Evolutionary conservation across 2,113 vertebrate species (phyloP).

Genomic region (Butorides virescens): DNA sequence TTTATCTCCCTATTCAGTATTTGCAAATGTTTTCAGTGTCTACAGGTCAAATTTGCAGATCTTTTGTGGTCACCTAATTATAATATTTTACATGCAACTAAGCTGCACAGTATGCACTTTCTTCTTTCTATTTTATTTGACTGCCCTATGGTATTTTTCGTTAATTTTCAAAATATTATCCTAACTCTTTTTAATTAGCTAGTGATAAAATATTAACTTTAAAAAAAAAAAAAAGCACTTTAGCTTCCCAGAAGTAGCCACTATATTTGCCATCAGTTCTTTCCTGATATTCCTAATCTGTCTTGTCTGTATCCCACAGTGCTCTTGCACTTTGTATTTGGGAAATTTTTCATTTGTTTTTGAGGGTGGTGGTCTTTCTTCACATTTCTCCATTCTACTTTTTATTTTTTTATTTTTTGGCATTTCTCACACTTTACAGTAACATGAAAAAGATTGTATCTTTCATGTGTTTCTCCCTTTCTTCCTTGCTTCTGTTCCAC

Average conservation of each 20-base stretch:
- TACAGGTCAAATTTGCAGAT: background rate
- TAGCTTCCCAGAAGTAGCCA: background rate
- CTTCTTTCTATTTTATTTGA: background rate
- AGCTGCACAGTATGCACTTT: background rate
- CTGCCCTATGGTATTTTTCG: background rate
- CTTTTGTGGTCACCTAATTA: background rate
- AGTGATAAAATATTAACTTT: background rate
- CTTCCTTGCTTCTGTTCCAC: background rate
- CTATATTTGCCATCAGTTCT: background rate
- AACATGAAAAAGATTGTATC: background rate
- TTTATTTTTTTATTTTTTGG: background rate
- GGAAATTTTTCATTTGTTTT: background rate
- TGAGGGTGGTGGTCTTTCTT: background rate
- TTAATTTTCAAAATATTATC: background rate
- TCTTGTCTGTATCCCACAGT: background rate
- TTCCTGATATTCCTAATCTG: background rate
- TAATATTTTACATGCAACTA: background rate
- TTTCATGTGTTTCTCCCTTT: background rate
- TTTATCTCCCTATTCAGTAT: constrained; percentile 7
- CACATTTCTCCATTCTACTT: background rate
- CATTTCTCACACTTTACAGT: background rate
- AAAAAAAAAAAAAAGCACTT: background rate
- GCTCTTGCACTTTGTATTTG: background rate
- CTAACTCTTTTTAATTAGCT: background rate
- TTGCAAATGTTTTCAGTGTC: background rate